phyloP scores from a whole-genome alignment of 2,113 vertebrate genomes.

The Trichechus manatus region DNA sequence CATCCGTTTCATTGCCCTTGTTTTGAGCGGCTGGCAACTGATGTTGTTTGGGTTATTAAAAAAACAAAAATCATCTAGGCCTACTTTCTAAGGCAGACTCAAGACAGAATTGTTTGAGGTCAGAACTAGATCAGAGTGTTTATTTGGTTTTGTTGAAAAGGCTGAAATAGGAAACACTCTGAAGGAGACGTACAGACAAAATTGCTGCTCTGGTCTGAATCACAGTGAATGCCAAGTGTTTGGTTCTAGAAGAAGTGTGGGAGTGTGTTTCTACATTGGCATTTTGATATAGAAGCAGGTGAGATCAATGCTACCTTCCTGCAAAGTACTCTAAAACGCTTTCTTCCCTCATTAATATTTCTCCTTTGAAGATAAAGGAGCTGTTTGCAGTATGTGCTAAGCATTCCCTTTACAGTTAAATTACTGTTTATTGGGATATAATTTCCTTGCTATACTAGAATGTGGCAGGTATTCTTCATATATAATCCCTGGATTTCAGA shows the following conservation, averaged over 20 bases:
- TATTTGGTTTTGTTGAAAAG: conserved; percentile 37
- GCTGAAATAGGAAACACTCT: conserved; percentile 25
- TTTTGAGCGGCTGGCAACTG: conserved; percentile 21
- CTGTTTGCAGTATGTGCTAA: conserved; percentile 7
- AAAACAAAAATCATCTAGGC: not conserved
- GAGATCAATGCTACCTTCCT: conserved; percentile 31
- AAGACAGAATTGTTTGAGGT: conserved; percentile 50
- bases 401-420: conserved; percentile 59
- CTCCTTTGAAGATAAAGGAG: conserved; percentile 64
- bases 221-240: not conserved
- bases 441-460: conserved; percentile 56
- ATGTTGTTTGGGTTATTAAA: conserved; percentile 28
- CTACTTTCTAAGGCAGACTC: not conserved
- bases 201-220: conserved; percentile 7
- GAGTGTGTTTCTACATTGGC: not conserved
- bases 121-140: conserved; percentile 35
- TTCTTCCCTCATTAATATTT: conserved; percentile 59
- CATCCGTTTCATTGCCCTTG: not conserved
- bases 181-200: not conserved
- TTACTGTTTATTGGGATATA: conserved; percentile 48
- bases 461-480: conserved; percentile 36
- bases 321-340: conserved; percentile 52
- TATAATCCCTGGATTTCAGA: conserved; percentile 60
- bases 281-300: conserved; percentile 23
- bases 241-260: not conserved